Evolutionary conservation across 1,140 invertebrate genomes (phyloP).

Genomic region (Rhagoletis zephyria): DNA sequence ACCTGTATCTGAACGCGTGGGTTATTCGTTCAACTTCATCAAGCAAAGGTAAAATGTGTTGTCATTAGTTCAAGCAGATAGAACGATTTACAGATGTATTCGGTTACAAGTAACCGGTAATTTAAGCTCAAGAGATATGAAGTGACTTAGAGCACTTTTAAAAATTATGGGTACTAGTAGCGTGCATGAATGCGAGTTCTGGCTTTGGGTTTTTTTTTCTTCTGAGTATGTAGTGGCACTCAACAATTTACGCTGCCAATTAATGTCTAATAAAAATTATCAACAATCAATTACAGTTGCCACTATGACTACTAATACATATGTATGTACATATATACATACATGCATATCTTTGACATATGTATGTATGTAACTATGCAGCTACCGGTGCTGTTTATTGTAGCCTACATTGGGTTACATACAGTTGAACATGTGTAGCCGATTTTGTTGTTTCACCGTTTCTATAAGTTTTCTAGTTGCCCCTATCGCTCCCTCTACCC

Average conservation of each 20-base stretch:
- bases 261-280: slow-evolving; percentile 35
- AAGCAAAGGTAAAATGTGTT: no score
- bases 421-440: no score
- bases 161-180: not conserved
- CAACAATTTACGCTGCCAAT: slow-evolving; percentile 17
- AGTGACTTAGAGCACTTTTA: no score
- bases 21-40: no score
- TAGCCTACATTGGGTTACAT: not conserved
- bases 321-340: not conserved
- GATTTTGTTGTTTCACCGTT: not conserved
- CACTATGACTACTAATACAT: not conserved
- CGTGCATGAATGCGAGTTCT: not conserved
- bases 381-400: not conserved
- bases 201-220: not conserved
- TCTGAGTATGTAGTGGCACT: not conserved
- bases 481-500: not conserved
- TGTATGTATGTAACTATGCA: not conserved
- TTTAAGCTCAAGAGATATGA: no score
- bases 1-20: not conserved
- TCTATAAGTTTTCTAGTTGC: slow-evolving; percentile 3
- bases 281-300: not conserved
- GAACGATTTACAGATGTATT: no score
- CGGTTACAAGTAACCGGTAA: no score
- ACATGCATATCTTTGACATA: not conserved
- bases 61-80: no score